phyloP scores from a whole-genome alignment of 2,888 invertebrate genomes.

The Serrognathus titanus region DNA sequence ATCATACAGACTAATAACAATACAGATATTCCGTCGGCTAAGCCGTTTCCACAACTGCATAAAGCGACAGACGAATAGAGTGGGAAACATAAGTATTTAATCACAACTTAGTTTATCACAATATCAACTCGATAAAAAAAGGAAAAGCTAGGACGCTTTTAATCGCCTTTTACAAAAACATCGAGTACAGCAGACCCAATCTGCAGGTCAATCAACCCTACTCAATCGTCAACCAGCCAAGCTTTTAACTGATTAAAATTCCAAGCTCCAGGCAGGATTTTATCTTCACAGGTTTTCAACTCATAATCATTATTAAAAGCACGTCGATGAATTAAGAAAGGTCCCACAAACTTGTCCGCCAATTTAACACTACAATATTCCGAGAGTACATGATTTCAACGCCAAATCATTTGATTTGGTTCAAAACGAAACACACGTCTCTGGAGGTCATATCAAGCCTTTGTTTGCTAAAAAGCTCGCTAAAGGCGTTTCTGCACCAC shows the following conservation, averaged over 20 bases:
- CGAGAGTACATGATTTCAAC: slow-evolving; percentile 14
- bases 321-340: neutral
- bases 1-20: no score
- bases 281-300: neutral
- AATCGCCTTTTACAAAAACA: no score
- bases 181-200: no score
- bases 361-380: slow-evolving; percentile 24
- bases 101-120: no score
- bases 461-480: neutral
- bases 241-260: neutral
- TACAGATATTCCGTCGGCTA: no score
- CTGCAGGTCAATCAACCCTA: no score
- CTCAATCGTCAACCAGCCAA: neutral
- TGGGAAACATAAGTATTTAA: no score
- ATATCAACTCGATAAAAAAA: no score
- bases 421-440: slow-evolving; percentile 7
- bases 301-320: neutral
- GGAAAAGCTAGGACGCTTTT: no score
- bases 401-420: slow-evolving; percentile 19
- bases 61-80: no score
- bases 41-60: no score
- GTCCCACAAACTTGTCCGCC: slow-evolving; percentile 21
- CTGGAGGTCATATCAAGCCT: slow-evolving; percentile 13
- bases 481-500: neutral
- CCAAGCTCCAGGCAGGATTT: neutral